Evolutionary conservation across 2,113 vertebrate species (phyloP).

Genomic region (Mesoclemmys tuberculata): DNA sequence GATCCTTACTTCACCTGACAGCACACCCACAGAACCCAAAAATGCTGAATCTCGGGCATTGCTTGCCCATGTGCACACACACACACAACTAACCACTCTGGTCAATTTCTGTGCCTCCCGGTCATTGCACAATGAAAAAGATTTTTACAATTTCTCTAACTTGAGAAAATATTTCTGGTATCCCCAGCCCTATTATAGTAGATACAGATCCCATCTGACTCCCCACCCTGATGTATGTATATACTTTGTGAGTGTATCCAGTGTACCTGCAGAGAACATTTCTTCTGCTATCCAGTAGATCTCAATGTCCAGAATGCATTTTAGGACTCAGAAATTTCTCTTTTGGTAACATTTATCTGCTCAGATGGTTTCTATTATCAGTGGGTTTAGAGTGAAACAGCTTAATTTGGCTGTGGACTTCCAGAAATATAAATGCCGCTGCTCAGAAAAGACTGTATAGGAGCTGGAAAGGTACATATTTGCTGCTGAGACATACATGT

Average conservation of each 20-base stretch:
- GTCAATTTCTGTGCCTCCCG: neutral
- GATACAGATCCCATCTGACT: neutral
- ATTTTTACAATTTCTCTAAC: neutral
- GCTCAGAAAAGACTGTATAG: neutral
- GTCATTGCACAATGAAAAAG: neutral
- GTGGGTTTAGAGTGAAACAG: neutral
- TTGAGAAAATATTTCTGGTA: neutral
- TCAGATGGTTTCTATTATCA: neutral
- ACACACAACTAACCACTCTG: neutral
- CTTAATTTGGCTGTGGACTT: neutral
- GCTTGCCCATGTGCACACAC: neutral
- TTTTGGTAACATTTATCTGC: neutral
- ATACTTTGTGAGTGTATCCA: accelerated
- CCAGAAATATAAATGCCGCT: neutral
- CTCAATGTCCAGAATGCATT: neutral
- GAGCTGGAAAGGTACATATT: neutral
- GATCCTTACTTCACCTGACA: neutral
- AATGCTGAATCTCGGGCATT: neutral
- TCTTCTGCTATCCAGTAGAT: neutral
- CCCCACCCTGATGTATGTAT: neutral
- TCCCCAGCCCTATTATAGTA: neutral
- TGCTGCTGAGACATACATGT: neutral
- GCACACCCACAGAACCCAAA: neutral
- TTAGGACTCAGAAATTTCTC: neutral
- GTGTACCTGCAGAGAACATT: neutral